Evolutionary conservation across 1,140 invertebrate species (phyloP).

Genomic region (Pinna nobilis): DNA sequence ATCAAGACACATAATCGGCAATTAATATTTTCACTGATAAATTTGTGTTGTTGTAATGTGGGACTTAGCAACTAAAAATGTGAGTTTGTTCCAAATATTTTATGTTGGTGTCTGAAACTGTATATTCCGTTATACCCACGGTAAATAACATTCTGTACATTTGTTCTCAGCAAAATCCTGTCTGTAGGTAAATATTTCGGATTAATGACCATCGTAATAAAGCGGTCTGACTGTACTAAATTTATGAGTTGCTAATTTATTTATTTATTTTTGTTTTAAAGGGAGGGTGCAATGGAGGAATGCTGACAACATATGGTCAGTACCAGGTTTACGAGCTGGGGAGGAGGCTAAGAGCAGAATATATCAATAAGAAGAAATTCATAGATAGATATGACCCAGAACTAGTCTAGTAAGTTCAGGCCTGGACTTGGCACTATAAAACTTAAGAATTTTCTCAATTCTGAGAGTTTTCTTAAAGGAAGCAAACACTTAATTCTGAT

Average conservation of each 20-base stretch:
- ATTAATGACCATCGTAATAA: too few relatives aligned
- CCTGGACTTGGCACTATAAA: not conserved
- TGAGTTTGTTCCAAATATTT: too few relatives aligned
- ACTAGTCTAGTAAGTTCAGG: conserved; percentile 27
- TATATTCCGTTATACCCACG: too few relatives aligned
- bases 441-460: not conserved
- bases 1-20: not conserved
- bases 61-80: too few relatives aligned
- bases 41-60: not conserved
- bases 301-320: conserved; percentile 30
- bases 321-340: conserved; percentile 20
- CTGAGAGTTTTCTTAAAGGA: not conserved
- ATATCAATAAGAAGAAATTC: conserved; percentile 14
- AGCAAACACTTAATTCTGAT: not conserved
- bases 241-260: not conserved
- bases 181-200: too few relatives aligned
- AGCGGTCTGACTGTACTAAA: not conserved
- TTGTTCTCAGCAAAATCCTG: too few relatives aligned
- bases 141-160: too few relatives aligned
- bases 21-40: not conserved
- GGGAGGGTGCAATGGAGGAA: conserved; percentile 23
- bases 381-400: conserved; percentile 17
- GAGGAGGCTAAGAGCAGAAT: not conserved
- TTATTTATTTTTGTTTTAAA: not conserved
- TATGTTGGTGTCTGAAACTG: too few relatives aligned